phyloP scores from a whole-genome alignment of 2,888 invertebrate genomes.

The Noctua pronuba region DNA sequence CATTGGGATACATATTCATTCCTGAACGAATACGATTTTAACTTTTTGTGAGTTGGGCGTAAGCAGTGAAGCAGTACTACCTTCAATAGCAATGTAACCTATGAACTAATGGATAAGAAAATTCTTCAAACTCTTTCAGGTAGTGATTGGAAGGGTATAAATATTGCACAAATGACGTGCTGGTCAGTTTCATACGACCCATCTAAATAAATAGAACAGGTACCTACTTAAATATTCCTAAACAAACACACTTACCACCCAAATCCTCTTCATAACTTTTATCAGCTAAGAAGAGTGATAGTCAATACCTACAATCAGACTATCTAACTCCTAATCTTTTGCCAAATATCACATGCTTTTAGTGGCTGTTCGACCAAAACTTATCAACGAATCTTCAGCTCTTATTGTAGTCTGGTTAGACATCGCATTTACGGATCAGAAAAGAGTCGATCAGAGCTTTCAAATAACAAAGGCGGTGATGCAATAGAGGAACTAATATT shows the following conservation, averaged over 20 bases:
- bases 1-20: not conserved
- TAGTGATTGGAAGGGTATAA: not conserved
- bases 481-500: not conserved
- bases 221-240: not conserved
- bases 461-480: not conserved
- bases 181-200: not conserved
- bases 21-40: not conserved
- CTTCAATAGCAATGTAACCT: not conserved
- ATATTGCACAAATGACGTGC: not conserved
- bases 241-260: not conserved
- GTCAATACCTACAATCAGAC: not conserved
- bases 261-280: not conserved
- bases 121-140: not conserved
- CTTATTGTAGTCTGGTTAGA: not conserved
- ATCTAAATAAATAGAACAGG: not conserved
- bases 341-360: slow-evolving; percentile 34
- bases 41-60: not conserved
- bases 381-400: no score
- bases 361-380: not conserved
- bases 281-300: not conserved
- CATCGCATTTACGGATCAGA: not conserved
- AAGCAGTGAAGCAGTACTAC: not conserved
- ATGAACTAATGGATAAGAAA: not conserved
- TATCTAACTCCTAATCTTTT: not conserved
- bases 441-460: not conserved